Conservation (phyloP, 2,113 vertebrate species). For the Engystomops pustulosus region DNA sequence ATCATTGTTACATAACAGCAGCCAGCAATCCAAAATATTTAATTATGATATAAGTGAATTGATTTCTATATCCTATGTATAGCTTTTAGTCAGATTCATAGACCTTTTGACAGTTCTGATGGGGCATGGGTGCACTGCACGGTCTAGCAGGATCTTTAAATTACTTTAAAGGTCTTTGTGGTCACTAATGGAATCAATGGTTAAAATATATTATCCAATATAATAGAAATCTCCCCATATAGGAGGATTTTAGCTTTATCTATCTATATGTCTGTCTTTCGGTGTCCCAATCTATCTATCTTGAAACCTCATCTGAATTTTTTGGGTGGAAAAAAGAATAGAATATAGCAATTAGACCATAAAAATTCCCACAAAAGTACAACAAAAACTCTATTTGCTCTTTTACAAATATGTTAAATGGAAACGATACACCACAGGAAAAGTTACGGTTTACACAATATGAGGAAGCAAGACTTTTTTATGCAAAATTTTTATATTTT, state of each 20-base stretch:
- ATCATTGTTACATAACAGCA: background rate
- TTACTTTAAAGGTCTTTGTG: constrained; percentile 18
- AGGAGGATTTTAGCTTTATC: background rate
- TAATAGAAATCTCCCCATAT: background rate
- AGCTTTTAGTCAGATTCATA: constrained; percentile 21
- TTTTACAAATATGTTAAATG: too few relatives aligned
- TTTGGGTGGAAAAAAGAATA: too few relatives aligned
- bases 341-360: too few relatives aligned
- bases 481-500: too few relatives aligned
- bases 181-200: constrained; percentile 37
- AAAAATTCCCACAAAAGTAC: too few relatives aligned
- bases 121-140: background rate
- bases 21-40: constrained; percentile 60
- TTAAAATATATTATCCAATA: constrained; percentile 23
- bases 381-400: too few relatives aligned
- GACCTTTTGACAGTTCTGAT: constrained; percentile 16
- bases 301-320: too few relatives aligned
- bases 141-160: constrained; percentile 15
- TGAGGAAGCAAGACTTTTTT: too few relatives aligned
- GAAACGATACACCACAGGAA: too few relatives aligned
- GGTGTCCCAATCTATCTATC: background rate
- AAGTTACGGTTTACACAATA: too few relatives aligned
- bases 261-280: background rate
- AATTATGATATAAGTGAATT: constrained; percentile 58
- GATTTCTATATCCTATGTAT: constrained; percentile 64